Base-by-base conservation (phyloP, 2,888 invertebrate species). In the Nomada flava region DNA sequence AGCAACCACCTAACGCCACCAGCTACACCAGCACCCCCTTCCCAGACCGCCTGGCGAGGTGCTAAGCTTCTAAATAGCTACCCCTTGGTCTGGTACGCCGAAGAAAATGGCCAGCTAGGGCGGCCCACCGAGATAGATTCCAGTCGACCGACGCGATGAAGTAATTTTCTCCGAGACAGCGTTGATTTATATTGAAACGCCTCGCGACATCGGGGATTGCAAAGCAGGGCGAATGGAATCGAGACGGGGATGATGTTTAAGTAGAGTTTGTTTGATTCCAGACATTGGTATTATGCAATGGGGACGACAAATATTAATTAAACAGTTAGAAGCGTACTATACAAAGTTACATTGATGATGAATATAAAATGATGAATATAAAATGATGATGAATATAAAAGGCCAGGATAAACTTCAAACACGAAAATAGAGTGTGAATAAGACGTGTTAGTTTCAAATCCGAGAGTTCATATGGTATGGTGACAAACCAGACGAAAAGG, bases 31-130 rank as follows among this genome's bases (percentile, higher is more conserved):
- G 63, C 77, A 64, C n/a, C 62, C 29, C 80, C 60, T 70, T 44
- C 72, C 76, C 47, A 18, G 65, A 79, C 85, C 85, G 64, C 86
- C 85, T 85, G 79, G 76, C 73, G 89, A 90, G 90, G 89, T 89
- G 91, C 87, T 90, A 93, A 93, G 92, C 91, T 91, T 85, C 91
- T 93, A 93, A 93, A 93, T 93, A 93, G 92, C 92, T 91, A 91
- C 89, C 90, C 87, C 83, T 85, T 75, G 80, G 64, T 69, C 76
- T 79, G 72, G 74, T 68, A 79, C 74, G 82, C 74, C 29, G 68
- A 76, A 78, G 72, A 79, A 70, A 76, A 79, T 76, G 82, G 84
- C 81, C 84, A 84, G 85, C 86, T 81, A 68, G 75, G 57, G 68
- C 53, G 71, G 60, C 65, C 44, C 62, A 76, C 73, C 82, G 83